Percentiles rank a stretch among this genome's conserved stretches.
phyloP scores from a whole-genome alignment of 2,888 invertebrate genomes.

The Xestia xanthographa region DNA sequence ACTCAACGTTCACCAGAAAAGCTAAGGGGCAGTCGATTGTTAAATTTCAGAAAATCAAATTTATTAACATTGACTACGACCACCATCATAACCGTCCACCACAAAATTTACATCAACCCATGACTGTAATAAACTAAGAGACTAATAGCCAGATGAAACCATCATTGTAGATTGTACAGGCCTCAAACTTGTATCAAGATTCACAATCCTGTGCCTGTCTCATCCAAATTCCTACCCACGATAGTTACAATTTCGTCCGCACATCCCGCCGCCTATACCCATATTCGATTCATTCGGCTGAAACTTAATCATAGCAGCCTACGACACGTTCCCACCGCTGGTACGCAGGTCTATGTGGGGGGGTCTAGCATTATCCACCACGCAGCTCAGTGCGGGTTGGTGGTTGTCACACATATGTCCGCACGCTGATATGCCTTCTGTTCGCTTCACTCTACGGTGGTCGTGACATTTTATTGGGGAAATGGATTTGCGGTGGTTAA shows the following conservation, averaged over 20 bases:
- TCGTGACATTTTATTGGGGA: conserved; percentile 53
- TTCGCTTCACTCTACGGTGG: neutral
- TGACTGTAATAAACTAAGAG: neutral
- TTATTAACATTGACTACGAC: neutral
- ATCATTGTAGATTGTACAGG: neutral
- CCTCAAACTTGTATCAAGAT: neutral
- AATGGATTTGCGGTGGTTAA: conserved; percentile 48
- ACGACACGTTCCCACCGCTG: neutral
- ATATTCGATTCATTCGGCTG: neutral
- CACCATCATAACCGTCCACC: neutral
- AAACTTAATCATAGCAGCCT: neutral
- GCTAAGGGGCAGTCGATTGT: neutral
- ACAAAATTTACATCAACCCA: neutral
- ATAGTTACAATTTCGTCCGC: neutral
- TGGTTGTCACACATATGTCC: neutral
- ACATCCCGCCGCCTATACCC: neutral
- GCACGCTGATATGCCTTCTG: conserved; percentile 7
- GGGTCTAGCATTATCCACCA: neutral
- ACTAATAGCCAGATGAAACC: neutral
- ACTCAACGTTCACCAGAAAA: neutral
- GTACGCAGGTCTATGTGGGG: neutral
- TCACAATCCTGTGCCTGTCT: neutral
- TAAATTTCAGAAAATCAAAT: neutral
- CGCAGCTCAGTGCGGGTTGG: neutral
- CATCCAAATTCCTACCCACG: neutral